Conservation (phyloP, 1,140 invertebrate genomes). For the Heterodera schachtii region DNA sequence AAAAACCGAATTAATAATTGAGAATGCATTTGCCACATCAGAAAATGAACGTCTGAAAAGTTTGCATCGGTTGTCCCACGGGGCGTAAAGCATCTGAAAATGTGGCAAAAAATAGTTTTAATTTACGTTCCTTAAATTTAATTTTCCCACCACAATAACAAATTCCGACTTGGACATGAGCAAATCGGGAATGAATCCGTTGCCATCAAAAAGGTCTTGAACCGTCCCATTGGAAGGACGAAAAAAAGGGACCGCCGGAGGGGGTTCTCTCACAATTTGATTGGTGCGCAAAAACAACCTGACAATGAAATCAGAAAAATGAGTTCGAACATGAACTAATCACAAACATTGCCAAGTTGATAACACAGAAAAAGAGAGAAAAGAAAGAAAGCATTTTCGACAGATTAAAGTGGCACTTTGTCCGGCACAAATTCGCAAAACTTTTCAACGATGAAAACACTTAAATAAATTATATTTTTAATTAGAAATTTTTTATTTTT, state of each 20-base stretch:
- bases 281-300: background rate
- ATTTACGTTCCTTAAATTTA: background rate
- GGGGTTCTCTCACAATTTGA: slow-evolving; percentile 13
- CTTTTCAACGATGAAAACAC: background rate
- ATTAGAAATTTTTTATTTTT: background rate
- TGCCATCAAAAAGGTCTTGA: slow-evolving; percentile 20
- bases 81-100: slow-evolving; percentile 23
- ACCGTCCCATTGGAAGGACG: background rate
- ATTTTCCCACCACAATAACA: slow-evolving; percentile 18
- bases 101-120: background rate
- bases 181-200: background rate
- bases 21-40: slow-evolving; percentile 14
- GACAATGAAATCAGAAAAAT: background rate
- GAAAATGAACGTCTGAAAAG: slow-evolving; percentile 17
- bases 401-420: background rate
- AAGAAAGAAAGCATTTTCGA: background rate
- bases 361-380: background rate
- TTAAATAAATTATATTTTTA: background rate
- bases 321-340: background rate
- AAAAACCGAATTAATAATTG: slow-evolving; percentile 13
- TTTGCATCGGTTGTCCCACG: slow-evolving; percentile 20
- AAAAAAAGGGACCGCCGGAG: slow-evolving; percentile 15
- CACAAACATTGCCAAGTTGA: background rate
- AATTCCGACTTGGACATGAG: slow-evolving; percentile 17
- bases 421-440: background rate